Conservation (phyloP, 2,888 invertebrate species). For the Drosophila prostipennis region DNA sequence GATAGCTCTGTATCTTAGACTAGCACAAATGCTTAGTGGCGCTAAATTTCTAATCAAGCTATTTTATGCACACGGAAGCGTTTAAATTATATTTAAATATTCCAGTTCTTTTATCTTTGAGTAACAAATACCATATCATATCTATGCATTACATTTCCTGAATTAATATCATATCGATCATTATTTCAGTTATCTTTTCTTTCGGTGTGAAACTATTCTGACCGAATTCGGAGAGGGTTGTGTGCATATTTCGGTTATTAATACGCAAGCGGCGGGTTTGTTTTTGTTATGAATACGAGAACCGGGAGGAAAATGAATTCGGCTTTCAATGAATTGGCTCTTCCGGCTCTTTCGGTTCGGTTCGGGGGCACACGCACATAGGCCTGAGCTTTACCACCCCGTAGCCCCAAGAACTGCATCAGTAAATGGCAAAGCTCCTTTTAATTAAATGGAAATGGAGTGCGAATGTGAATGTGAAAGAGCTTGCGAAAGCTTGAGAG, state of each 20-base stretch:
- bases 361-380: constrained; percentile 24
- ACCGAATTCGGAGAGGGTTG: not conserved
- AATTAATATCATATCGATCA: not conserved
- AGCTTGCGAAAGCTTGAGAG: constrained; percentile 61
- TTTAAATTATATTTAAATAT: not conserved
- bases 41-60: not conserved
- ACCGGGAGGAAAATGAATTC: constrained; percentile 46
- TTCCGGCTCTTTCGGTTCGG: constrained; percentile 54
- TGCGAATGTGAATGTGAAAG: constrained; percentile 48
- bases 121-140: not conserved
- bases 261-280: constrained; percentile 31
- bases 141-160: not conserved
- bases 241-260: constrained; percentile 22
- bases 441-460: constrained; percentile 63
- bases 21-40: not conserved
- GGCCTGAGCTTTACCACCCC: constrained; percentile 61
- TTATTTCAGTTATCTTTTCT: not conserved
- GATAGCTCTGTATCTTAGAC: constrained; percentile 6
- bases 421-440: constrained; percentile 69
- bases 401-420: constrained; percentile 51
- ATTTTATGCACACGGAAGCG: constrained; percentile 6
- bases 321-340: constrained; percentile 53
- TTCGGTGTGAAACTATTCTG: not conserved
- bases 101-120: not conserved
- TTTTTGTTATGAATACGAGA: constrained; percentile 57